Conservation (phyloP, 2,888 invertebrate species). For the Gonocerus acuteangulatus region DNA sequence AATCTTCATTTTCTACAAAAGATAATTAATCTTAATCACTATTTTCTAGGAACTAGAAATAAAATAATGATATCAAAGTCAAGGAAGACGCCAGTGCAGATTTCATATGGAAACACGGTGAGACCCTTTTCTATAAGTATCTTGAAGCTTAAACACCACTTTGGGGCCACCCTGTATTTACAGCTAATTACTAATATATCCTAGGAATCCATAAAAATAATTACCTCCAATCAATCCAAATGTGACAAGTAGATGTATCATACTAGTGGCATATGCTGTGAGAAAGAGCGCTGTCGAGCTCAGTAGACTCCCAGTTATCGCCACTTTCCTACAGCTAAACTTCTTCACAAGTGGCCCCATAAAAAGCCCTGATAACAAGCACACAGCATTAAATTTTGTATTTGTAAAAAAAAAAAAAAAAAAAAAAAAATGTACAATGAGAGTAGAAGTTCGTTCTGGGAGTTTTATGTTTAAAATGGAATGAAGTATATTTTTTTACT, state of each 20-base stretch:
- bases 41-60: too few relatives aligned
- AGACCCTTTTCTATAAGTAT: too few relatives aligned
- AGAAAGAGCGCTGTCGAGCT: constrained; percentile 49
- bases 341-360: constrained; percentile 59
- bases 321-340: constrained; percentile 50
- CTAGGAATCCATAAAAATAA: too few relatives aligned
- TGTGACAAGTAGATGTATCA: constrained; percentile 50
- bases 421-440: constrained; percentile 1
- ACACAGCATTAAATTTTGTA: neutral
- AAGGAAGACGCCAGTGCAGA: too few relatives aligned
- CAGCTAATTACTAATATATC: too few relatives aligned
- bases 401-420: neutral
- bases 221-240: constrained; percentile 52
- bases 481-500: too few relatives aligned
- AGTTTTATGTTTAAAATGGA: neutral
- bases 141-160: too few relatives aligned
- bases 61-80: too few relatives aligned
- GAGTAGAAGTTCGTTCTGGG: neutral
- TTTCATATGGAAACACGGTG: too few relatives aligned
- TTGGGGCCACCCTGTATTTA: too few relatives aligned
- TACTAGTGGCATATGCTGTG: constrained; percentile 49
- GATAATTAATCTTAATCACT: too few relatives aligned
- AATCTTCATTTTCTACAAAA: too few relatives aligned
- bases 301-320: constrained; percentile 49
- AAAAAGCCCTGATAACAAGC: constrained; percentile 49